Base-by-base conservation (phyloP, 2,797 vertebrate genomes). In the Mormyrus proboscirostris region DNA sequence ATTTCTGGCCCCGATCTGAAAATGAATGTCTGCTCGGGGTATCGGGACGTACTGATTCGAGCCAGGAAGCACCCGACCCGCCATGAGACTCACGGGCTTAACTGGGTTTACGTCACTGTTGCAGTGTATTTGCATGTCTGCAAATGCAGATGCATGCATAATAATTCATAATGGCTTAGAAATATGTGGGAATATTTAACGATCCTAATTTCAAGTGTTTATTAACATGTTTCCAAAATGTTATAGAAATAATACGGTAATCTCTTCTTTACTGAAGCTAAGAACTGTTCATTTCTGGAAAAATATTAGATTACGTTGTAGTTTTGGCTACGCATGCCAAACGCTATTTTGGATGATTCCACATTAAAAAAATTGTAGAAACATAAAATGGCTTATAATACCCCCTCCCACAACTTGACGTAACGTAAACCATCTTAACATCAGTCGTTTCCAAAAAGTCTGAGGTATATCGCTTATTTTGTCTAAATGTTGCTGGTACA, bases 381-480 rank as follows among this genome's bases (percentile, higher is more conserved):
- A 82, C 47, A 82, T 47, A 47, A 82, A 82, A 82, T 19, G 41
- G 41, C 47, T 82, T 47, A 47, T 47, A 82, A 82, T 47, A 82
- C 41, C 38, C 73, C 19, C 76, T 44, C 76, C 76, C 85, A 16
- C 53, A 33, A 33, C 29, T 57, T 59, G 29, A 16, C 29, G 10
- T 57, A 87, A 87, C 50, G 50, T 87, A 38, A 87, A 41, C 85
- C 83, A 47, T 88, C 55, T 84, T 50, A 50, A 25, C 53, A 51
- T 50, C 55, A 53, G 5, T 33, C 50, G 62, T 85, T 57, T 47
- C 76, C 50, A 12, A 65, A 55, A 90, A 88, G 62, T 88, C 59
- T 90, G 89, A 90, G 89, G 89, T 90, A 90, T 90, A 51, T 85
- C 87, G 38, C 87, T 65, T 86, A 57, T 84, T 29, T 47, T 62